Percentiles rank a stretch among this genome's conserved stretches.
Conservation (phyloP, 2,113 vertebrate genomes). For the Ursus arctos region DNA sequence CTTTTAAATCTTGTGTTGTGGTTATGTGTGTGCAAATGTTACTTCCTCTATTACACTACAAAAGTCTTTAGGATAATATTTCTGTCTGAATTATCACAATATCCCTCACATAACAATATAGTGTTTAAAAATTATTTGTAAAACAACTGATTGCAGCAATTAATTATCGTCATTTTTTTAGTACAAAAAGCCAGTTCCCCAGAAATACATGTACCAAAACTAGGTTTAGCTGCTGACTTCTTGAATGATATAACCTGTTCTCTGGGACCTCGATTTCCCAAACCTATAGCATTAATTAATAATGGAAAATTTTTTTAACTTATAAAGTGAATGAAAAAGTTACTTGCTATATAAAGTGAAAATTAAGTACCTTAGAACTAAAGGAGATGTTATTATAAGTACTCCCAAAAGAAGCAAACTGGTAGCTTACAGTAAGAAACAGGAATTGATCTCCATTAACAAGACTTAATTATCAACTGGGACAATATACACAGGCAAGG, state of each 20-base stretch:
- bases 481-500: not conserved
- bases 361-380: not conserved
- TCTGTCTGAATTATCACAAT: not conserved
- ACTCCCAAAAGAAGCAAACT: not conserved
- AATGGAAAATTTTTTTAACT: not conserved
- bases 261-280: not conserved
- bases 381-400: not conserved
- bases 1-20: not conserved
- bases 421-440: not conserved
- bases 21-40: not conserved
- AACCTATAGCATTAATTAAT: not conserved
- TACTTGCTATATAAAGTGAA: not conserved
- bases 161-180: not conserved
- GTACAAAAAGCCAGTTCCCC: not conserved
- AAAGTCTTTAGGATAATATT: not conserved
- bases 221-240: not conserved
- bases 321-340: not conserved
- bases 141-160: not conserved
- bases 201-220: not conserved
- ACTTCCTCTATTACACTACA: not conserved
- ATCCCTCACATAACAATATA: not conserved
- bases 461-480: not conserved
- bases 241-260: not conserved
- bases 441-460: not conserved
- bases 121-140: constrained; percentile 16